Conservation (phyloP, 2,888 invertebrate genomes). For the Stenichneumon culpator region DNA sequence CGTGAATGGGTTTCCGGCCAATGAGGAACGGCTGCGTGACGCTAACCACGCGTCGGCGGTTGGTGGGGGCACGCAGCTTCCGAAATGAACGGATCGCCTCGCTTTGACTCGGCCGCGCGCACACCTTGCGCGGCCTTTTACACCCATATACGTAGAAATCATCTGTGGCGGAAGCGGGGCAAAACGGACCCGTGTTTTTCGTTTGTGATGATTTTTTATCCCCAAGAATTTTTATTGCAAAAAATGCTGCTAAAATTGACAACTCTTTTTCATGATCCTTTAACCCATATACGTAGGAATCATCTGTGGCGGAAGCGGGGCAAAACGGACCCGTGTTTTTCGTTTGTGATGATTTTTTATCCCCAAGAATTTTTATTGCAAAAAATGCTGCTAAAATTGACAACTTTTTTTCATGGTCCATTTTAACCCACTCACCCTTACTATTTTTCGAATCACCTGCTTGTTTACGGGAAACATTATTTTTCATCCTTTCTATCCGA, state of each 20-base stretch:
- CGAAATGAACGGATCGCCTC: conserved; percentile 26
- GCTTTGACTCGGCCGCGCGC: conserved; percentile 39
- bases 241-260: too few relatives aligned
- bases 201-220: neutral
- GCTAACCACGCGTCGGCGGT: conserved; percentile 37
- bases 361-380: neutral
- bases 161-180: too few relatives aligned
- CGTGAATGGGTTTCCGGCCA: conserved; percentile 48
- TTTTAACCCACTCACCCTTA: too few relatives aligned
- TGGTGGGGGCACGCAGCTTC: conserved; percentile 43
- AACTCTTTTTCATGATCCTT: too few relatives aligned
- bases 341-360: neutral
- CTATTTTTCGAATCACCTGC: too few relatives aligned
- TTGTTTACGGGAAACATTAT: too few relatives aligned
- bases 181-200: neutral
- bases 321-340: neutral
- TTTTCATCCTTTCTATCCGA: too few relatives aligned
- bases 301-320: too few relatives aligned
- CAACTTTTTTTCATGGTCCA: too few relatives aligned
- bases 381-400: neutral
- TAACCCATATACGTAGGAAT: neutral
- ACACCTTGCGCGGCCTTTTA: neutral
- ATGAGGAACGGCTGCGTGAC: conserved; percentile 27
- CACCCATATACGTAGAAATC: neutral
- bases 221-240: too few relatives aligned